A percentile compares a stretch with the other conserved stretches of the same genome.
Evolutionary conservation across 2,888 invertebrate genomes (phyloP).

Genomic region (Eupithecia inturbata): DNA sequence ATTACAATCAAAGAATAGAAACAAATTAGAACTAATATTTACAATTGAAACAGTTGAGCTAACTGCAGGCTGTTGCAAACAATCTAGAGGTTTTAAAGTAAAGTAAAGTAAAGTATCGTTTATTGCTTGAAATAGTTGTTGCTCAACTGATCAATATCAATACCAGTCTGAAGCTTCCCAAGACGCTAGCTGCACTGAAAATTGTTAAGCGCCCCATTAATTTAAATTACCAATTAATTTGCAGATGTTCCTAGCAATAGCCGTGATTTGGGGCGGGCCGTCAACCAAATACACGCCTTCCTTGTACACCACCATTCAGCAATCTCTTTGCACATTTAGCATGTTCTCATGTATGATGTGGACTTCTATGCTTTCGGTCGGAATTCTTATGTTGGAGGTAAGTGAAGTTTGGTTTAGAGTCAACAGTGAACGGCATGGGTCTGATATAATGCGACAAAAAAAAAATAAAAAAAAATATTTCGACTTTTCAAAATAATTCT

Average conservation of each 20-base stretch:
- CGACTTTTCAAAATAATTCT: no score
- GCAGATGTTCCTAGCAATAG: constrained; percentile 81
- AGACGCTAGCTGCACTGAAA: not conserved
- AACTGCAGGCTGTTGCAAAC: no score
- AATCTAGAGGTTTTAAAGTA: no score
- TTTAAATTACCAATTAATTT: not conserved
- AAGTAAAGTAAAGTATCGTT: no score
- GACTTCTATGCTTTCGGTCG: constrained; percentile 93
- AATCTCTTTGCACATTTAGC: constrained; percentile 89
- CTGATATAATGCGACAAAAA: no score
- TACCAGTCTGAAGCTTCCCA: not conserved
- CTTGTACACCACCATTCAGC: constrained; percentile 89
- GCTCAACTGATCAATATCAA: no score
- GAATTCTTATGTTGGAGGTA: constrained; percentile 90
- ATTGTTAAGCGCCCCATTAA: not conserved
- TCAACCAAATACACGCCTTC: constrained; percentile 76
- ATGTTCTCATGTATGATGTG: constrained; percentile 93
- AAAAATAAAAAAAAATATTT: no score
- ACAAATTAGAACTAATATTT: no score
- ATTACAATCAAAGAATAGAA: no score
- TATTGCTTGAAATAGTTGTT: no score
- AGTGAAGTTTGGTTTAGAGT: constrained; percentile 10
- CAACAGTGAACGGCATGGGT: no score
- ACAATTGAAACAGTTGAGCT: no score
- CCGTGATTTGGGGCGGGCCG: constrained; percentile 90